phyloP scores from a whole-genome alignment of 2,888 invertebrate genomes.

The Polymixis lichenea region DNA sequence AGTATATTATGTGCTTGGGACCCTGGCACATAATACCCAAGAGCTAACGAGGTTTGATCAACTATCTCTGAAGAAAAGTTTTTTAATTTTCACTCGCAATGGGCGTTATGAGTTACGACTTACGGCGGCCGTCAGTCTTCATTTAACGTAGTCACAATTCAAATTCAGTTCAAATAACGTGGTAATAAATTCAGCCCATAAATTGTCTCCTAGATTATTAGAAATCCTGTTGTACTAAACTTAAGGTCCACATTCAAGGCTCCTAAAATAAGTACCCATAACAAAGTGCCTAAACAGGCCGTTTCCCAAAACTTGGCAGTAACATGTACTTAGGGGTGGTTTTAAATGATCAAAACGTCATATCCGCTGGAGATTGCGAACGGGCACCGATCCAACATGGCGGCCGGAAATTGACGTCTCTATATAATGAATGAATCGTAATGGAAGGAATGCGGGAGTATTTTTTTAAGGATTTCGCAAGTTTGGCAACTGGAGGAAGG shows the following conservation, averaged over 20 bases:
- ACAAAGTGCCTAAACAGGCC: constrained; percentile 23
- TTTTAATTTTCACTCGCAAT: neutral
- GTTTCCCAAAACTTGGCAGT: constrained; percentile 63
- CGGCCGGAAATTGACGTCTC: constrained; percentile 81
- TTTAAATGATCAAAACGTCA: constrained; percentile 81
- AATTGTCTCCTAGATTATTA: neutral
- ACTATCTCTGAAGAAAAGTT: neutral
- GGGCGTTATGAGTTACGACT: neutral
- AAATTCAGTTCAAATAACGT: constrained; percentile 1
- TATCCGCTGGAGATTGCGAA: constrained; percentile 77
- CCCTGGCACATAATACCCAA: no score
- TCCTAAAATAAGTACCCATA: neutral
- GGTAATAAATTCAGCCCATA: neutral
- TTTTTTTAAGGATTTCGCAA: constrained; percentile 65
- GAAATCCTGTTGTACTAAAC: neutral
- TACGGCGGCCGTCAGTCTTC: neutral
- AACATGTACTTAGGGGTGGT: constrained; percentile 62
- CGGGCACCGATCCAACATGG: constrained; percentile 80
- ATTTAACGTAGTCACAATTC: neutral
- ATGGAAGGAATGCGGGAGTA: constrained; percentile 67
- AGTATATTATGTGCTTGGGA: neutral
- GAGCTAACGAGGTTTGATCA: neutral
- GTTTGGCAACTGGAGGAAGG: constrained; percentile 47
- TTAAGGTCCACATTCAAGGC: neutral
- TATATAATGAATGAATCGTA: constrained; percentile 78